Conservation (phyloP, 2,113 vertebrate species). For the Xenopus borealis region DNA sequence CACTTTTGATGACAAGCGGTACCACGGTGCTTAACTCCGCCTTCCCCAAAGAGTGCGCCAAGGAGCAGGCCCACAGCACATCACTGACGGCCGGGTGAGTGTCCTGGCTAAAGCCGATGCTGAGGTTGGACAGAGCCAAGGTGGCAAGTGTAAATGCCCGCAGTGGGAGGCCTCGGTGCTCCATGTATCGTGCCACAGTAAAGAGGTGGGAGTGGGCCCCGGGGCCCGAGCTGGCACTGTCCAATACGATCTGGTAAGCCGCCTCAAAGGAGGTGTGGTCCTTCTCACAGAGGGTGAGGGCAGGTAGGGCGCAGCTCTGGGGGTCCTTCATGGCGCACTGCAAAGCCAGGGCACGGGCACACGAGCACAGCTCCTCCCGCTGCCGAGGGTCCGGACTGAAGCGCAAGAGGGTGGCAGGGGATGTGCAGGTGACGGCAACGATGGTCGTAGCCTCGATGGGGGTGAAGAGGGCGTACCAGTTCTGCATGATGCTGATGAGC, state of each 20-base stretch:
- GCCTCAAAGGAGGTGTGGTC: constrained; percentile 64
- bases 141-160: constrained; percentile 65
- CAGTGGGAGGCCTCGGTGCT: constrained; percentile 59
- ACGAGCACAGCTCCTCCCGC: constrained; percentile 63
- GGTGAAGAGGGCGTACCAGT: constrained; percentile 64
- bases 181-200: constrained; percentile 64
- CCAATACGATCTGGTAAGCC: constrained; percentile 64
- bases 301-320: constrained; percentile 61
- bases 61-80: constrained; percentile 65
- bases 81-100: constrained; percentile 64
- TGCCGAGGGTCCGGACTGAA: constrained; percentile 53
- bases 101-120: constrained; percentile 65
- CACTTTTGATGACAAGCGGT: constrained; percentile 62
- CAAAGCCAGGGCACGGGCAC: constrained; percentile 61
- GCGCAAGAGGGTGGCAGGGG: constrained; percentile 57
- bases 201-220: constrained; percentile 65
- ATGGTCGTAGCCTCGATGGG: constrained; percentile 63
- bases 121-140: constrained; percentile 62
- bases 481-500: constrained; percentile 63
- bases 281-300: constrained; percentile 65
- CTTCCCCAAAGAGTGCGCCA: constrained; percentile 66
- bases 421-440: constrained; percentile 58
- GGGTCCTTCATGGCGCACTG: constrained; percentile 68
- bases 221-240: constrained; percentile 53
- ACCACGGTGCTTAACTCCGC: constrained; percentile 53